Percentiles rank a stretch among this genome's conserved stretches.
Conservation (phyloP, 2,113 vertebrate species). For the Ramphastos sulfuratus region DNA sequence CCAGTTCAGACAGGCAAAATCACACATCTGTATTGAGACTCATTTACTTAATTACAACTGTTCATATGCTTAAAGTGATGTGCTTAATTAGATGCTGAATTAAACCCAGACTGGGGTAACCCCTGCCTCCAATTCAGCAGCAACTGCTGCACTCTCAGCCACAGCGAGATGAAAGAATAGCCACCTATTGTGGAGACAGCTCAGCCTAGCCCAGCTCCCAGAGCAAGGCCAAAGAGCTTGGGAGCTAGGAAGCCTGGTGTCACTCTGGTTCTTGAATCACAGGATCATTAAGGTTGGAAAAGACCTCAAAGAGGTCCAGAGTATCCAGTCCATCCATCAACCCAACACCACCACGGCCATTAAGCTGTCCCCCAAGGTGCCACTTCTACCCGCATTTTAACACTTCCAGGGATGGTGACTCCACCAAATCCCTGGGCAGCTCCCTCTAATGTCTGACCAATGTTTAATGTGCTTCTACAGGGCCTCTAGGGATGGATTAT, state of each 20-base stretch:
- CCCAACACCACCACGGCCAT: too few species aligned
- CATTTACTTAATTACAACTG: constrained; percentile 40
- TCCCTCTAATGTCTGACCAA: too few species aligned
- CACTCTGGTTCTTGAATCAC: not conserved
- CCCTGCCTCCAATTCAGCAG: not conserved
- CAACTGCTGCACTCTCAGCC: not conserved
- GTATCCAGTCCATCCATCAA: too few species aligned
- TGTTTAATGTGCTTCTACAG: not conserved
- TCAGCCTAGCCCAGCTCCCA: not conserved
- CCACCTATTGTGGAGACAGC: not conserved
- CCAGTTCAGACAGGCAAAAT: constrained; percentile 7
- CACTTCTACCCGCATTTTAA: too few species aligned
- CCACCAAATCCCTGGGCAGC: too few species aligned
- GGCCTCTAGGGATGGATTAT: not conserved
- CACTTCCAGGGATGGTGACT: too few species aligned
- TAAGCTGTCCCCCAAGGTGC: too few species aligned
- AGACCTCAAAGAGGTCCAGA: too few species aligned
- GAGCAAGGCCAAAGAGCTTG: not conserved
- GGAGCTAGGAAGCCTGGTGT: not conserved
- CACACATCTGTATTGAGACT: not conserved
- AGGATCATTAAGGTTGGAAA: too few species aligned
- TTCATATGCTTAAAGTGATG: constrained; percentile 28
- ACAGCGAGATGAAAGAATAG: not conserved
- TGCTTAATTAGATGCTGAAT: constrained; percentile 48
- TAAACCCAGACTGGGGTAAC: constrained; percentile 10